phyloP scores from a whole-genome alignment of 2,888 invertebrate species.

The Chelonus formosanus region DNA sequence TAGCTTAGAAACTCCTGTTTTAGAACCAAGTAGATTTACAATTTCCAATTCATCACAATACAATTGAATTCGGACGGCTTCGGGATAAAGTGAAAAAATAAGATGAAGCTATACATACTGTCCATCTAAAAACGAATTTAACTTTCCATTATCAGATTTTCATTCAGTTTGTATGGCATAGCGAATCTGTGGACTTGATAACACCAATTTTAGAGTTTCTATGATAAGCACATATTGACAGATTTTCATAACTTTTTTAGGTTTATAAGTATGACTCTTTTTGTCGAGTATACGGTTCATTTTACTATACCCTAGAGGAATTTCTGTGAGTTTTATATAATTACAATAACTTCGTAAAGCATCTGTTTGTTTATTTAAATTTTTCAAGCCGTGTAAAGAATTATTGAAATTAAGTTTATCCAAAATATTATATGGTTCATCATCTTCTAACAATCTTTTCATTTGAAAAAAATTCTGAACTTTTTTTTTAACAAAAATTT shows the following conservation, averaged over 20 bases:
- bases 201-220: slow-evolving; percentile 31
- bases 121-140: slow-evolving; percentile 38
- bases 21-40: slow-evolving; percentile 39
- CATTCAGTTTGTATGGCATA: slow-evolving; percentile 32
- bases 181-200: slow-evolving; percentile 27
- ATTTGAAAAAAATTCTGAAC: no score
- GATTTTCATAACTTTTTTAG: slow-evolving; percentile 34
- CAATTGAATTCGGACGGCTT: slow-evolving; percentile 33
- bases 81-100: slow-evolving; percentile 27
- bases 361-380: slow-evolving; percentile 27
- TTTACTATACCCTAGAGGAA: slow-evolving; percentile 25
- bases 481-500: no score
- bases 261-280: slow-evolving; percentile 26
- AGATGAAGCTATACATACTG: slow-evolving; percentile 35
- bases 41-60: slow-evolving; percentile 42
- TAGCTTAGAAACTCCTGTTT: slow-evolving; percentile 40
- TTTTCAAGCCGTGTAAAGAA: no score
- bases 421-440: no score
- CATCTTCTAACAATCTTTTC: no score
- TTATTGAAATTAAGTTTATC: no score
- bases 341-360: slow-evolving; percentile 18
- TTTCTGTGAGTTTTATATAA: slow-evolving; percentile 32
- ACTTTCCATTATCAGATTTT: slow-evolving; percentile 27
- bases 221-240: slow-evolving; percentile 39
- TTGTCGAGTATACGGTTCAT: slow-evolving; percentile 29